Percentiles rank a stretch among this genome's conserved stretches.
Conservation (phyloP, 2,888 invertebrate genomes). For the Dicyrtoma fusca region DNA sequence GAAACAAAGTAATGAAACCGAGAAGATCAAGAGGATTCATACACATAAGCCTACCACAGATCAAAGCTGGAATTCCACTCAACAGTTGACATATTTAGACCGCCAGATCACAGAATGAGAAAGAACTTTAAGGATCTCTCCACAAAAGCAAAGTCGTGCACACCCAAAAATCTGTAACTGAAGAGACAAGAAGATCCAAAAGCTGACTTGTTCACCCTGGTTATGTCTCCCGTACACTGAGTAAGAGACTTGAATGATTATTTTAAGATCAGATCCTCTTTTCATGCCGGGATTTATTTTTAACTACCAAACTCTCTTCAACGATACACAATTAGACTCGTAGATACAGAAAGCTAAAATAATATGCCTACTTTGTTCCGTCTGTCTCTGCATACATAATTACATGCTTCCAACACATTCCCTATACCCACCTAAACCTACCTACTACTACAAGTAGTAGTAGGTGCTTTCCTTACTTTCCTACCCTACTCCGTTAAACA, state of each 20-base stretch:
- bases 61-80: neutral
- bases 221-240: conserved; percentile 17
- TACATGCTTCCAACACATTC: too few species aligned
- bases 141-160: neutral
- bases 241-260: conserved; percentile 47
- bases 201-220: conserved; percentile 18
- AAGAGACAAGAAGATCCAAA: neutral
- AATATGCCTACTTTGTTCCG: too few species aligned
- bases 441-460: too few species aligned
- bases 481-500: too few species aligned
- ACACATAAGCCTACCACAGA: neutral
- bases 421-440: too few species aligned
- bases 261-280: conserved; percentile 52
- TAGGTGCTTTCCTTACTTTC: too few species aligned
- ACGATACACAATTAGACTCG: neutral
- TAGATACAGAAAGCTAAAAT: too few species aligned
- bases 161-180: neutral
- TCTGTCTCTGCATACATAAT: too few species aligned
- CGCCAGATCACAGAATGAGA: neutral
- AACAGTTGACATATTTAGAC: neutral
- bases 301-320: conserved; percentile 34
- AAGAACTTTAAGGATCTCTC: neutral
- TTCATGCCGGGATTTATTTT: conserved; percentile 52
- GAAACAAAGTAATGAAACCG: too few species aligned
- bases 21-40: too few species aligned